phyloP scores from a whole-genome alignment of 2,113 vertebrate species.

The Periophthalmus modestus region DNA sequence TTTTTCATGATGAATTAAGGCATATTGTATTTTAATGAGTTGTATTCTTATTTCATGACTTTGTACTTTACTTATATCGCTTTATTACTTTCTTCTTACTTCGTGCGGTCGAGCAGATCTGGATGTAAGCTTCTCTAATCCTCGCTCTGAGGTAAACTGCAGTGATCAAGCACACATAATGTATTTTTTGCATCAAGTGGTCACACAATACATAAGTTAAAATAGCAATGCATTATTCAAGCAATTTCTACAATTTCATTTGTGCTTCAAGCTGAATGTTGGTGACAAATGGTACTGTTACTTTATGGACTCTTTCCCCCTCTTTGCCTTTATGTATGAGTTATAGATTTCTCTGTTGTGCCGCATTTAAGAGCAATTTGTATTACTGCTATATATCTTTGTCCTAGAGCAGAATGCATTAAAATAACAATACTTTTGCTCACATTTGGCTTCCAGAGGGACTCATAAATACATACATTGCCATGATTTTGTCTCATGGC shows the following conservation, averaged over 20 bases:
- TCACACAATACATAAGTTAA: conserved; percentile 67
- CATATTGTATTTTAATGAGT: too few species aligned
- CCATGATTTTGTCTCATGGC: not conserved
- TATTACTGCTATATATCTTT: not conserved
- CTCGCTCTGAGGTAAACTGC: conserved; percentile 43
- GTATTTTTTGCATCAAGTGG: conserved; percentile 53
- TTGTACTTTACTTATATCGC: too few species aligned
- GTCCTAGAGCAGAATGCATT: not conserved
- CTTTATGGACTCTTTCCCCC: conserved; percentile 10
- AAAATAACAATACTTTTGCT: not conserved
- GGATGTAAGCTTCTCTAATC: conserved; percentile 44
- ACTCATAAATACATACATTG: conserved; percentile 20
- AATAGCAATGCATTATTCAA: conserved; percentile 74
- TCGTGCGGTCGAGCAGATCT: conserved; percentile 21
- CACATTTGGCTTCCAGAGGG: conserved; percentile 5
- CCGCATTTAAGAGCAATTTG: conserved; percentile 10
- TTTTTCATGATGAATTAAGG: too few species aligned
- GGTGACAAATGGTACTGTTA: conserved; percentile 10
- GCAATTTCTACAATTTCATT: conserved; percentile 38
- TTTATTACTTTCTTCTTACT: too few species aligned
- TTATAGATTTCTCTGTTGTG: conserved; percentile 8
- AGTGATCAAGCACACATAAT: conserved; percentile 17
- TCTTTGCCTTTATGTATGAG: conserved; percentile 7
- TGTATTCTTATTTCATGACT: too few species aligned
- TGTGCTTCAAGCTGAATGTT: not conserved